These are phyloP conservation scores for Panurus biarmicus DNA, from an alignment of 2,113 vertebrate genomes.

Conservation along the genomic window DNA sequence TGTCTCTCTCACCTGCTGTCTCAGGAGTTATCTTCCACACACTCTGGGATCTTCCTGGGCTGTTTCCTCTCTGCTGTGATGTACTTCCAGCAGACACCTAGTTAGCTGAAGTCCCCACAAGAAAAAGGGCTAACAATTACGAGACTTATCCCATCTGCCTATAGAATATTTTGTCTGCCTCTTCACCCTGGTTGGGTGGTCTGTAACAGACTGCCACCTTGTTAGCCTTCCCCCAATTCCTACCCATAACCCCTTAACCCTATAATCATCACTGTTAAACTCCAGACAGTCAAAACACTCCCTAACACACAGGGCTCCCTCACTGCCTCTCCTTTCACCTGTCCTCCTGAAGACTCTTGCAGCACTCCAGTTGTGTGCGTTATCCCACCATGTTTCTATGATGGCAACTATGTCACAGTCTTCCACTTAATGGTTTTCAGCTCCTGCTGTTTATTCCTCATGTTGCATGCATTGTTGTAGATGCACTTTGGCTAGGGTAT, in stretches of 20 bases:
- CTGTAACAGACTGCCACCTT: background rate
- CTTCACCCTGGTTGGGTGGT: background rate
- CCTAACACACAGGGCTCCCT: background rate
- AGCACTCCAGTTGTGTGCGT: background rate
- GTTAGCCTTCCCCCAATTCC: background rate
- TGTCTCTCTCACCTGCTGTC: background rate
- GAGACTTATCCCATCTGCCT: background rate
- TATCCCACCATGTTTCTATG: accelerated
- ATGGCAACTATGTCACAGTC: background rate
- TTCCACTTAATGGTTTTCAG: background rate
- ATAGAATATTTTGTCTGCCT: background rate
- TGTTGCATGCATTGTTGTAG: background rate
- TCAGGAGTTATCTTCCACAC: background rate
- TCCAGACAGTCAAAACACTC: background rate
- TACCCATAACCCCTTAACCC: background rate
- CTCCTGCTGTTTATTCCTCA: background rate
- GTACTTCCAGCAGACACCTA: background rate
- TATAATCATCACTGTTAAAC: background rate
- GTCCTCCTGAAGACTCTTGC: background rate
- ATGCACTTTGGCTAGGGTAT: background rate
- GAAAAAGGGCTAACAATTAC: background rate
- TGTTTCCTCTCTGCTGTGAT: background rate
- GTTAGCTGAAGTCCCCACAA: background rate
- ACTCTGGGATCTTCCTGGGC: background rate
- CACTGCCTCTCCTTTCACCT: background rate